Evolutionary conservation across 35 echinoderm and acorn worm genomes (phyloP).

Genomic region (Heliocidaris tuberculata): DNA sequence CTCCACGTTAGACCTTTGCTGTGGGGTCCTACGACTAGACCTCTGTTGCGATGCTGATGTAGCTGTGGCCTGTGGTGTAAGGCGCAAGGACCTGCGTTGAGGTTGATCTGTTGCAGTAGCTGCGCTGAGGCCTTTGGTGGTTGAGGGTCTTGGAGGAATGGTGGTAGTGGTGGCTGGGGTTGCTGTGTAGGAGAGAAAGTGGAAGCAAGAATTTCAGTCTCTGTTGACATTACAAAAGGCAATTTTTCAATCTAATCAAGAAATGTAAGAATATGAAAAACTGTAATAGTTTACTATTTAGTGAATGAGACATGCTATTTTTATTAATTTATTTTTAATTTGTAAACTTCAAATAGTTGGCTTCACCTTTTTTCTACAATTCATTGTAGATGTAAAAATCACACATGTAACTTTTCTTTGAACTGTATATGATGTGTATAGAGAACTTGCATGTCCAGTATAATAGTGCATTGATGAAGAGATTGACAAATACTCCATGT

Average conservation of each 20-base stretch:
- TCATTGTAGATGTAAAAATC: no score
- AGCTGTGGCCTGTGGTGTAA: conserved; percentile 62
- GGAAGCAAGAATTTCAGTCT: not conserved
- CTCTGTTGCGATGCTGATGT: conserved; percentile 14
- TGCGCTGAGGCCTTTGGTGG: not conserved
- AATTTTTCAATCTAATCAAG: not conserved
- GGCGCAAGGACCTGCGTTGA: not conserved
- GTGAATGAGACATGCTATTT: no score
- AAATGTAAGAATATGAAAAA: not conserved
- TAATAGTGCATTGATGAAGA: no score
- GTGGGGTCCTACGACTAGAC: not conserved
- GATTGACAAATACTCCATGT: no score
- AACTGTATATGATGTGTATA: no score
- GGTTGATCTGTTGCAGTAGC: not conserved
- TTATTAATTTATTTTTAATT: no score
- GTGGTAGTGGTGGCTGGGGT: not conserved
- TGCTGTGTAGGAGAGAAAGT: not conserved
- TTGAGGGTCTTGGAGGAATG: not conserved
- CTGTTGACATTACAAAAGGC: not conserved
- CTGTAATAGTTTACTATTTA: no score
- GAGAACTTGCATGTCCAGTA: no score
- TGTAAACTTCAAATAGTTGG: no score
- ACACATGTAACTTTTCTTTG: no score
- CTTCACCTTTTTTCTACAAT: no score
- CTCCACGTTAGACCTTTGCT: not conserved